Conservation (phyloP, 2,888 invertebrate species). For the Ectemnius lituratus region DNA sequence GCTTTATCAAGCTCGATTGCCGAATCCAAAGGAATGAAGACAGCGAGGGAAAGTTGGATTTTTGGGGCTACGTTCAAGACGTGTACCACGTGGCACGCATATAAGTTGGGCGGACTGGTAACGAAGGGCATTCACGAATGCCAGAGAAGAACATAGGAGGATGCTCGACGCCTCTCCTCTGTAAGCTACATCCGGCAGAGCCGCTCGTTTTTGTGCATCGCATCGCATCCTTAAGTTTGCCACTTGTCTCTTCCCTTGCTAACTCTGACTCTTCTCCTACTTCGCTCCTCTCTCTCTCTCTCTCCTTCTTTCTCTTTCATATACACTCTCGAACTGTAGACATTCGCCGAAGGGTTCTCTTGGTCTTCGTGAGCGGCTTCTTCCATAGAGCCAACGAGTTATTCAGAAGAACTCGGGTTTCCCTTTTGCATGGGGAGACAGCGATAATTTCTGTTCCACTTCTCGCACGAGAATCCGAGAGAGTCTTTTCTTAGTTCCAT, state of each 20-base stretch:
- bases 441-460: too few species aligned
- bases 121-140: slow-evolving; percentile 9
- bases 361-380: not conserved
- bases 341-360: not conserved
- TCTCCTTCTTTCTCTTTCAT: not conserved
- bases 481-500: too few species aligned
- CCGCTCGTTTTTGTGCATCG: slow-evolving; percentile 59
- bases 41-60: slow-evolving; percentile 29
- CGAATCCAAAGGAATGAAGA: slow-evolving; percentile 1
- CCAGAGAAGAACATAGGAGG: slow-evolving; percentile 30
- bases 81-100: slow-evolving; percentile 25
- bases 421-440: not conserved
- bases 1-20: too few species aligned
- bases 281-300: not conserved
- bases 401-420: slow-evolving; percentile 2
- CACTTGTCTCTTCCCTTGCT: slow-evolving; percentile 47
- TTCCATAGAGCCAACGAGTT: not conserved
- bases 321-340: not conserved
- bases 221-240: slow-evolving; percentile 63
- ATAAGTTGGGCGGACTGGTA: not conserved
- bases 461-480: too few species aligned
- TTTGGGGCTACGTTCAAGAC: slow-evolving; percentile 42
- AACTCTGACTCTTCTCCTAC: too few species aligned
- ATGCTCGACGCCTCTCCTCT: slow-evolving; percentile 36
- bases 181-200: slow-evolving; percentile 70